These are phyloP conservation scores for Saturnia japonica DNA, from an alignment of 2,888 invertebrate species.

Conservation along the genomic window DNA sequence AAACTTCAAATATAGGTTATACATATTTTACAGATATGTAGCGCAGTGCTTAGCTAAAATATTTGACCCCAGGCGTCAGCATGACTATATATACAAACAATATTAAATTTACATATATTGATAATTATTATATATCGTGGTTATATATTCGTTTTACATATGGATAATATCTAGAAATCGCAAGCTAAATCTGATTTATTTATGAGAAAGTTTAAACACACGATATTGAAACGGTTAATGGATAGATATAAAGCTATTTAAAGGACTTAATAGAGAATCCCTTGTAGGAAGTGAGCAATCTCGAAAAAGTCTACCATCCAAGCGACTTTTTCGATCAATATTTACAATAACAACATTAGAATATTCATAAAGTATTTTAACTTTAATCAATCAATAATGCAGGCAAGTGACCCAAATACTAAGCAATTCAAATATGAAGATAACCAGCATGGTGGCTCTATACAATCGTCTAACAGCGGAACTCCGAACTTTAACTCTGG, in stretches of 20 bases:
- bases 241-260: conserved; percentile 73
- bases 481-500: too few species aligned
- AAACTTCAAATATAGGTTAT: conserved; percentile 71
- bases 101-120: conserved; percentile 47
- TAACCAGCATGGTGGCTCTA: too few species aligned
- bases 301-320: conserved; percentile 72
- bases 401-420: not conserved
- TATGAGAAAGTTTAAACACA: conserved; percentile 63
- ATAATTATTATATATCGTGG: conserved; percentile 50
- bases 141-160: conserved; percentile 54
- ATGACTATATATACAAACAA: conserved; percentile 70
- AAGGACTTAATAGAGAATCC: conserved; percentile 78
- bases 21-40: conserved; percentile 72
- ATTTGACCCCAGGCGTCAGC: conserved; percentile 58
- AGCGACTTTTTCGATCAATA: conserved; percentile 69
- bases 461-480: too few species aligned
- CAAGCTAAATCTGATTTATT: conserved; percentile 61
- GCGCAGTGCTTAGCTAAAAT: conserved; percentile 73
- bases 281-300: conserved; percentile 80
- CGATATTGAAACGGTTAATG: conserved; percentile 58
- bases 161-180: conserved; percentile 67
- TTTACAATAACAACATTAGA: conserved; percentile 69
- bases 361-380: conserved; percentile 34
- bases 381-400: conserved; percentile 7
- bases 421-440: too few species aligned